Base-by-base conservation (phyloP, 2,888 invertebrate species). In the Halocaridina rubra region DNA sequence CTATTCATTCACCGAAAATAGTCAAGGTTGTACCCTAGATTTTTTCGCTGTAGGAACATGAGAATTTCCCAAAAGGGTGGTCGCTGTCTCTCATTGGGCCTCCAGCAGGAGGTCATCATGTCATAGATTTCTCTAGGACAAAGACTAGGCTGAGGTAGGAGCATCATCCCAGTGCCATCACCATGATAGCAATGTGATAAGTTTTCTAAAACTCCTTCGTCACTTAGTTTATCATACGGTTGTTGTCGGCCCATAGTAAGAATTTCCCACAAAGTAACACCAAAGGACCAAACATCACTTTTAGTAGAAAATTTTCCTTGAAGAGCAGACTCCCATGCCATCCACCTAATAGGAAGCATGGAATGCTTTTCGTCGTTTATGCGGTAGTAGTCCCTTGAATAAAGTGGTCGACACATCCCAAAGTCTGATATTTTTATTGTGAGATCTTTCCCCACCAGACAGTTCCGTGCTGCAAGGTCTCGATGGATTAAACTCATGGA, bases 81-180 rank as follows among this genome's bases (percentile, higher is more conserved):
- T 57, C 97, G 93, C 90, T 96, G 95, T 79, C 93, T 92, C 77
- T 95, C 94, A 89, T 95, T 94, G 79, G 95, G 93, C 89, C 95
- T 95, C 97, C 97, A 97, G 92, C 97, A 97, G 91, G 97, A 96
- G 89, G 94, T 94, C 95, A 97, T 96, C 89, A 97, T 93, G 91
- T 96, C 96, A 92, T 96, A 97, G 87, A 97, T 95, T 91, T 97
- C 97, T 88, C 95, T 93, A 61, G 97, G 95, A 91, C 96, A 96
- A 86, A 94, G 93, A 59, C 94, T 92, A n/a, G 96, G 96, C 88
- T 94, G 94, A 32, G 94, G 93, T 77, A 96, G 92, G 88, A 93
- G 92, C 81, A 92, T 80, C 74, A 82, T 77, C 13, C 94, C 94
- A 91, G 94, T 93, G 90, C 94, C 93, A 89, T 93, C 93, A 90